Conservation (phyloP, 1,140 invertebrate genomes). For the Xylocopa sonorina region DNA sequence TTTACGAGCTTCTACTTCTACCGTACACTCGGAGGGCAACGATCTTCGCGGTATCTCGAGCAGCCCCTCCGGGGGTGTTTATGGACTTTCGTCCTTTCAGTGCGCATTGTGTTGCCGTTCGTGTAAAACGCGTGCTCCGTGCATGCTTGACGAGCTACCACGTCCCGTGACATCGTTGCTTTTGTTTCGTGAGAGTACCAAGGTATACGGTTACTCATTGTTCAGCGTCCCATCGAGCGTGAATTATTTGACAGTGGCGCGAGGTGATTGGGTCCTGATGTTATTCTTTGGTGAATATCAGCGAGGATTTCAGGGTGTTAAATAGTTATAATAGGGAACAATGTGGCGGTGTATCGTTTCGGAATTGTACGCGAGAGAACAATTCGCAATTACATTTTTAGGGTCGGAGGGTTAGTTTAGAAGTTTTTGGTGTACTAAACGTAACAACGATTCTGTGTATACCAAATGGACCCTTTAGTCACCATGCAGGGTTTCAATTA, state of each 20-base stretch:
- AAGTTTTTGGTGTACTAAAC: too few species aligned
- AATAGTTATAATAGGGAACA: too few species aligned
- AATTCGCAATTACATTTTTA: too few species aligned
- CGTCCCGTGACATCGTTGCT: conserved; percentile 35
- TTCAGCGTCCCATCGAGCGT: conserved; percentile 4
- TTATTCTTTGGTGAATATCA: too few species aligned
- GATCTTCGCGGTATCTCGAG: conserved; percentile 62
- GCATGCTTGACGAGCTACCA: too few species aligned
- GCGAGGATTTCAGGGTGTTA: too few species aligned
- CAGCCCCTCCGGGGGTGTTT: conserved; percentile 54
- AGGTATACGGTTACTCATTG: conserved; percentile 36
- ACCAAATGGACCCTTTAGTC: too few species aligned
- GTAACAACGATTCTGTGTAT: too few species aligned
- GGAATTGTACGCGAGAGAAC: too few species aligned
- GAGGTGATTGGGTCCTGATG: conserved; percentile 13
- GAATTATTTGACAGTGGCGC: conserved; percentile 23
- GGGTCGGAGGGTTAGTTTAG: too few species aligned
- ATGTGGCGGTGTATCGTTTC: too few species aligned
- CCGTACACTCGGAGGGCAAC: conserved; percentile 56
- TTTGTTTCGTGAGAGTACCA: conserved; percentile 16
- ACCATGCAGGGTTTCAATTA: conserved; percentile 71
- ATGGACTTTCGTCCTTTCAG: conserved; percentile 37
- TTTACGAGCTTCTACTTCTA: conserved; percentile 51
- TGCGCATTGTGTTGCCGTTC: conserved; percentile 13
- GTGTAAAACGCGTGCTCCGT: too few species aligned